Evolutionary conservation across 1,140 invertebrate genomes (phyloP).

Genomic region (Procambarus virginalis): DNA sequence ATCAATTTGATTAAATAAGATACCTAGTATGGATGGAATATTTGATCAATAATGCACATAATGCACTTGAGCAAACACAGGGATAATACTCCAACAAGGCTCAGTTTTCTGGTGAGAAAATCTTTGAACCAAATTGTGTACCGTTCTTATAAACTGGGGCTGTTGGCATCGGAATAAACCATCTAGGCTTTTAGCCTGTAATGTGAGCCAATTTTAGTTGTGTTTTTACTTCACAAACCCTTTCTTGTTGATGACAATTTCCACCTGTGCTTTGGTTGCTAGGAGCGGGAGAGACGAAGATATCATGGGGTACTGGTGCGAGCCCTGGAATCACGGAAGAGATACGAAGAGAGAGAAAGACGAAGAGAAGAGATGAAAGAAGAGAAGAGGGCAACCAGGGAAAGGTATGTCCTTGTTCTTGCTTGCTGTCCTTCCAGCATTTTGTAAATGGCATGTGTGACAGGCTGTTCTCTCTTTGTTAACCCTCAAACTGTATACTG

Average conservation of each 20-base stretch:
- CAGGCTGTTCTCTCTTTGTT: too few species aligned
- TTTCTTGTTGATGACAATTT: background rate
- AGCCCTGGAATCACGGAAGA: slow-evolving; percentile 87
- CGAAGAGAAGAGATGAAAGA: slow-evolving; percentile 86
- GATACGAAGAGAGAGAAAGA: slow-evolving; percentile 90
- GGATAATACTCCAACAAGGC: slow-evolving; percentile 58
- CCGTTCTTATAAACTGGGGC: background rate
- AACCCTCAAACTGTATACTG: too few species aligned
- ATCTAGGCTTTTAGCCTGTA: background rate
- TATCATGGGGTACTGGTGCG: slow-evolving; percentile 93
- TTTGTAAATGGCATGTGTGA: too few species aligned
- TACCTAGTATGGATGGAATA: background rate
- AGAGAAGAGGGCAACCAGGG: slow-evolving; percentile 85
- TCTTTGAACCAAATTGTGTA: background rate
- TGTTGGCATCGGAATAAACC: background rate
- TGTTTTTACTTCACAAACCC: background rate
- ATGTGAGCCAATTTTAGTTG: background rate
- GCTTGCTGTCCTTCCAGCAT: too few species aligned
- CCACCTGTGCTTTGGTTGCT: slow-evolving; percentile 8
- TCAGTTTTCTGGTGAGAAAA: slow-evolving; percentile 45
- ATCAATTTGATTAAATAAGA: background rate
- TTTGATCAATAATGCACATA: background rate
- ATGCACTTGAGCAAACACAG: background rate
- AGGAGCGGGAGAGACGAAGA: slow-evolving; percentile 92
- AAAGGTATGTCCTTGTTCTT: slow-evolving; percentile 79